phyloP scores from a whole-genome alignment of 2,113 vertebrate species.

The Callipepla squamata region DNA sequence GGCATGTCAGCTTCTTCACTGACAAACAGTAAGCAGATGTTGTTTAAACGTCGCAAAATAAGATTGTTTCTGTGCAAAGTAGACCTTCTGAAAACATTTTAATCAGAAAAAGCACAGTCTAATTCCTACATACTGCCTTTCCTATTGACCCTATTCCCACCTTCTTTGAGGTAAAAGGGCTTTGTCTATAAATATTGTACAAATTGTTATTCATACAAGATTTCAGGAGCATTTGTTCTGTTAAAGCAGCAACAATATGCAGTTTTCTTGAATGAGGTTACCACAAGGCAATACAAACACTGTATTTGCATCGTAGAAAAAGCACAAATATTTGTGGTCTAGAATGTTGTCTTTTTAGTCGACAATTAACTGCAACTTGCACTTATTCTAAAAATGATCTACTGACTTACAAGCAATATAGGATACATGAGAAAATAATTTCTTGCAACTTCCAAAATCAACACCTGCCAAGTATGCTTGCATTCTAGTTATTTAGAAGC shows the following conservation, averaged over 20 bases:
- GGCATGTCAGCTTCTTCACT: background rate
- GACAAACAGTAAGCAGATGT: conserved; percentile 21
- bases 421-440: background rate
- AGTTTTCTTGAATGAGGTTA: background rate
- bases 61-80: background rate
- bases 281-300: background rate
- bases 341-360: background rate
- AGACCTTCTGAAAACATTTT: background rate
- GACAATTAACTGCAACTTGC: background rate
- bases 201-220: background rate
- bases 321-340: background rate
- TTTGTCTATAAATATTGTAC: background rate
- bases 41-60: conserved; percentile 8
- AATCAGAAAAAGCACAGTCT: background rate
- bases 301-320: rapidly evolving
- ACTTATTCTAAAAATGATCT: background rate
- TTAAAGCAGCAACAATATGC: no score
- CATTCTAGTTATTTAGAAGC: background rate
- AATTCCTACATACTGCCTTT: background rate
- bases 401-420: background rate
- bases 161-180: background rate
- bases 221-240: rapidly evolving
- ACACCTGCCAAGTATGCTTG: background rate
- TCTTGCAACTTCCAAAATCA: background rate
- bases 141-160: background rate